Conservation (phyloP, 2,797 vertebrate species). For the Galaxias olidus region DNA sequence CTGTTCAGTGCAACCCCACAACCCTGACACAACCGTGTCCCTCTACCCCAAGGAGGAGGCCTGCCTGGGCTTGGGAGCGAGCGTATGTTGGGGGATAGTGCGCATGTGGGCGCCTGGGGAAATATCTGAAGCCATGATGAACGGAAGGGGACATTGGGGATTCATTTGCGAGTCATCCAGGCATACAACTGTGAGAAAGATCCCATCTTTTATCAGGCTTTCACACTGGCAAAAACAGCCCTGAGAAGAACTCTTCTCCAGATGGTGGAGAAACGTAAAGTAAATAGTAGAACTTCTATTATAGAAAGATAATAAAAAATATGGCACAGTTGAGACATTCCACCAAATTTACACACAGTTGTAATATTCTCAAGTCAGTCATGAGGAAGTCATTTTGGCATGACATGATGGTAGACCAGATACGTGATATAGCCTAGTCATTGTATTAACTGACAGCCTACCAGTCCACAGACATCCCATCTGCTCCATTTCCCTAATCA, state of each 20-base stretch:
- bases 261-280: constrained; percentile 31
- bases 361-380: constrained; percentile 54
- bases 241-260: constrained; percentile 15
- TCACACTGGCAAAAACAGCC: constrained; percentile 12
- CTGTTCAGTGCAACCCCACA: too few species aligned
- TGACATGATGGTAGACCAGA: not conserved
- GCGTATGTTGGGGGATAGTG: not conserved
- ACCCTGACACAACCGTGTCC: too few species aligned
- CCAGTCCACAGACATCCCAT: constrained; percentile 27
- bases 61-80: too few species aligned
- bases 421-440: not conserved
- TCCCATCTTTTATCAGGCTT: constrained; percentile 7
- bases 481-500: constrained; percentile 51
- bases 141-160: not conserved
- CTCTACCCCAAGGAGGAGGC: too few species aligned
- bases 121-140: constrained; percentile 6
- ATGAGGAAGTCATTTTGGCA: constrained; percentile 52
- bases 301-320: constrained; percentile 46
- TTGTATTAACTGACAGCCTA: constrained; percentile 12
- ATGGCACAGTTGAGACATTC: constrained; percentile 43
- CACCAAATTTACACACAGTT: constrained; percentile 32
- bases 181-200: constrained; percentile 18
- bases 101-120: not conserved
- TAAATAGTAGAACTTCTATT: constrained; percentile 43
- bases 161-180: constrained; percentile 34